Conservation (phyloP, 2,888 invertebrate species). For the Drosophila macrospina region DNA sequence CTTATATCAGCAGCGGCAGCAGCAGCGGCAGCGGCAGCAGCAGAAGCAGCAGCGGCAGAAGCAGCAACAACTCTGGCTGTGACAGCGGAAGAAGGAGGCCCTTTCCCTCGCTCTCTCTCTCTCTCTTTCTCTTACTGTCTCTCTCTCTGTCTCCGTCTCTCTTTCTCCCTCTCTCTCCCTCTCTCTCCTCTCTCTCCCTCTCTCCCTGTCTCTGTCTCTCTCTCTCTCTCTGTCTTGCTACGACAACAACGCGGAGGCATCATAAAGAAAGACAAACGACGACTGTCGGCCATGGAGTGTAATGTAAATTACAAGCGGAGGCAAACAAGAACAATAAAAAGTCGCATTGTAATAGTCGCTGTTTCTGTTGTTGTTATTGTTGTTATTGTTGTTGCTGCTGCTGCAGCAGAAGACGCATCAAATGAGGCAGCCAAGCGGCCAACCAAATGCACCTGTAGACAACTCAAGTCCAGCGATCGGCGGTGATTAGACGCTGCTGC, state of each 20-base stretch:
- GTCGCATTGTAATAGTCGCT: slow-evolving; percentile 63
- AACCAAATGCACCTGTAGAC: slow-evolving; percentile 67
- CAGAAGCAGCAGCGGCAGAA: slow-evolving; percentile 5
- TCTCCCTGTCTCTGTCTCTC: slow-evolving; percentile 5
- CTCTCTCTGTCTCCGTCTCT: neutral
- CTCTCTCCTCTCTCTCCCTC: neutral
- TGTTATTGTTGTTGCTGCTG: slow-evolving; percentile 25
- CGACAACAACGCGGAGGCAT: slow-evolving; percentile 45
- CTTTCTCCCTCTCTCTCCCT: neutral
- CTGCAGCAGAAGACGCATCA: slow-evolving; percentile 49
- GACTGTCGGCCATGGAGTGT: slow-evolving; percentile 64
- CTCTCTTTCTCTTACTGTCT: neutral
- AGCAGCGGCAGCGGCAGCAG: slow-evolving; percentile 8
- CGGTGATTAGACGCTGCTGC: slow-evolving; percentile 52
- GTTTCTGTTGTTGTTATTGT: slow-evolving; percentile 18
- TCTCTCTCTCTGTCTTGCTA: neutral
- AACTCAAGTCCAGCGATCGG: slow-evolving; percentile 43
- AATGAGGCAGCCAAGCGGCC: slow-evolving; percentile 60
- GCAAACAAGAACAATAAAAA: slow-evolving; percentile 70
- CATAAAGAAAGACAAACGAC: slow-evolving; percentile 73
- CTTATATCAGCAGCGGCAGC: slow-evolving; percentile 54
- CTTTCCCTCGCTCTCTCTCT: neutral
- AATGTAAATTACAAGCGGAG: slow-evolving; percentile 75
- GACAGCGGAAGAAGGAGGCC: slow-evolving; percentile 41
- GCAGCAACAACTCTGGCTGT: neutral